Base-by-base conservation (phyloP, 2,113 vertebrate species). In the Elgaria multicarinata region DNA sequence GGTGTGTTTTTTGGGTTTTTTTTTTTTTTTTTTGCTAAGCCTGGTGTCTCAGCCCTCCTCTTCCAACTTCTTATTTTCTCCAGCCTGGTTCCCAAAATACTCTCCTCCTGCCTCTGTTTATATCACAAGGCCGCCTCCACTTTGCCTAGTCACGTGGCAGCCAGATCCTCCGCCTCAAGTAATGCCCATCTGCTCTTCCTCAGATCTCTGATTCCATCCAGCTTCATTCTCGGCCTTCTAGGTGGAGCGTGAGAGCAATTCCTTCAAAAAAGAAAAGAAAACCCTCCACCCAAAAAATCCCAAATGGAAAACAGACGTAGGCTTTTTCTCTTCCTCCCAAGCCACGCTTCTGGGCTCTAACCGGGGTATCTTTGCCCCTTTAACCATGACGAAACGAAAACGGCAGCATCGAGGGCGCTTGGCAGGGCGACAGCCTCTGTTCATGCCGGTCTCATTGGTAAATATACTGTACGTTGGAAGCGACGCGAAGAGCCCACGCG, bases 31-130 rank as follows among this genome's bases (percentile, higher is more conserved):
- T 33, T 36, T 33, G n/a, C 74, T 9, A 44, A 80, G 28, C 50
- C 5, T 31, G 1, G 1, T 16, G 7, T 13, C 6, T 64, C 28
- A 6, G 7, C 66, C 36, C 0, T 5, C 9, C 2, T 10, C n/a
- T 39, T 53, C n/a, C 18, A 6, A 8, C 39, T 10, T 10, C 20
- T 44, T 16, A 4, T 79, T 82, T 74, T 62, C 53, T 46, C 36
- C 8, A 75, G 22, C 55, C 14, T 24, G 4, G 3, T 75, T 64
- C 71, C 71, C 42, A 39, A 83, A 89, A 76, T 83, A 89, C 42
- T 66, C 71, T 24, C 13, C 39, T 14, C 2, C 26, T 7, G 24
- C 33, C 58, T 72, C 50, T 50, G 80, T 83, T 89, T 75, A 76
- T 53, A 76, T 16, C 14, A 16, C 42, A 2, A 31, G 31, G 71